A percentile compares a stretch with the other conserved stretches of the same genome.
Evolutionary conservation across 2,888 invertebrate species (phyloP).

Genomic region (Oxystoma pomonae): DNA sequence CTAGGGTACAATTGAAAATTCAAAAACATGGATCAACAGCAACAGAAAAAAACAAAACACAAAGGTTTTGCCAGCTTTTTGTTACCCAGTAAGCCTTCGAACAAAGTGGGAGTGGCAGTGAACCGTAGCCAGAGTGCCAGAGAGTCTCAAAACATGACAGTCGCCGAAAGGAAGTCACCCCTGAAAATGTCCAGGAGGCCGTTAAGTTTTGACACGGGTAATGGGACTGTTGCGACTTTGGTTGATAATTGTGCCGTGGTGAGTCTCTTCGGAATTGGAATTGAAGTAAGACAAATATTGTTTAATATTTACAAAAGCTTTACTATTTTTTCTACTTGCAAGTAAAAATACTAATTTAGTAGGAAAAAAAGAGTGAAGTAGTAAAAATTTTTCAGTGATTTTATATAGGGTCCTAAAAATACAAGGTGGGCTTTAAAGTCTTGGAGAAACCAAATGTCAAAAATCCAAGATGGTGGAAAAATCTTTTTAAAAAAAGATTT

Average conservation of each 20-base stretch:
- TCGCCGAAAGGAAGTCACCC: slow-evolving; percentile 34
- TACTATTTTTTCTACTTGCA: too few relatives aligned
- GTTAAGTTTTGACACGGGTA: slow-evolving; percentile 41
- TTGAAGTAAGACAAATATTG: neutral
- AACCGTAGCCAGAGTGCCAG: slow-evolving; percentile 38
- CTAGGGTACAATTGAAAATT: neutral
- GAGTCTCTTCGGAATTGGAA: neutral
- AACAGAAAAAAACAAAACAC: slow-evolving; percentile 39
- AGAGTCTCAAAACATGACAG: slow-evolving; percentile 28
- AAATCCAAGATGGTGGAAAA: too few relatives aligned
- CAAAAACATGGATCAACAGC: slow-evolving; percentile 9
- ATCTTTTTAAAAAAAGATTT: too few relatives aligned
- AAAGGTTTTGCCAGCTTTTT: slow-evolving; percentile 41
- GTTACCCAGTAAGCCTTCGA: slow-evolving; percentile 43
- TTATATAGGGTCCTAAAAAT: too few relatives aligned
- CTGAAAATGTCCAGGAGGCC: slow-evolving; percentile 42
- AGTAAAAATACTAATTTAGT: too few relatives aligned
- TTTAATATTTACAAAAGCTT: too few relatives aligned
- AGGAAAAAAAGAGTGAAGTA: too few relatives aligned
- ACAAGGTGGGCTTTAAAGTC: too few relatives aligned
- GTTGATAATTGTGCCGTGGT: neutral
- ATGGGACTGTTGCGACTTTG: slow-evolving; percentile 24
- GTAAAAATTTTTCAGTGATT: too few relatives aligned
- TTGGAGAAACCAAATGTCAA: too few relatives aligned
- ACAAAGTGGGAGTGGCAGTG: slow-evolving; percentile 44